Evolutionary conservation across 2,888 invertebrate species (phyloP), one percentile per base, ranked within the genome.

Genomic region (Eretmocerus hayati): DNA sequence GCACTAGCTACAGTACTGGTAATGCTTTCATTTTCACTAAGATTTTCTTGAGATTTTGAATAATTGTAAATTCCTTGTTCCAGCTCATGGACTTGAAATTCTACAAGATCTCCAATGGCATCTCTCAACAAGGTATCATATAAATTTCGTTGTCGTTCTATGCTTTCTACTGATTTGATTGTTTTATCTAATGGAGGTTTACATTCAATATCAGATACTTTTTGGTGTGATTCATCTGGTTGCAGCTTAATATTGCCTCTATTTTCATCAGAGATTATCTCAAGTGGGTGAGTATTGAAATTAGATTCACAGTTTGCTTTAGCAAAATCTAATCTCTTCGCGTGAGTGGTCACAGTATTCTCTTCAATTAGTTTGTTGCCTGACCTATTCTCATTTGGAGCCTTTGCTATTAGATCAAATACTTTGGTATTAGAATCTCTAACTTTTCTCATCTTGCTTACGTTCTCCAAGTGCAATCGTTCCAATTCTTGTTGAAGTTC

Each of bases 371-470:
- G n/a, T n/a, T n/a, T n/a, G n/a, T n/a, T n/a, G n/a, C n/a, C n/a
- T n/a, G n/a, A n/a, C n/a, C n/a, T n/a, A n/a, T n/a, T n/a, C n/a
- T n/a, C n/a, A n/a, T n/a, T n/a, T n/a, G n/a, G n/a, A n/a, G n/a
- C n/a, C 52, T 81, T 81, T 63, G 85, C 88, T 26, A 89, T 87
- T 69, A 85, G 82, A 60, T 85, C 82, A 53, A 88, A 74, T 68
- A 86, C 81, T 74, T 83, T 85, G 26, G 83, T 80, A 55, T 85
- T 87, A n/a, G 79, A 75, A 35, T 81, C 70, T 11, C 6, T 11
- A 50, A 79, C 33, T 71, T 42, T 78, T 75, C 54, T 79, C 73
- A 84, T 71, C 62, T 80, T 77, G 53, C 78, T 77, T 61, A 83
- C 85, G 63, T 81, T 81, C 59, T 80, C 83, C 54, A 78, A 80